These are phyloP conservation scores for Pterocles burchelli DNA, from an alignment of 2,113 vertebrate genomes.

Conservation along the genomic window DNA sequence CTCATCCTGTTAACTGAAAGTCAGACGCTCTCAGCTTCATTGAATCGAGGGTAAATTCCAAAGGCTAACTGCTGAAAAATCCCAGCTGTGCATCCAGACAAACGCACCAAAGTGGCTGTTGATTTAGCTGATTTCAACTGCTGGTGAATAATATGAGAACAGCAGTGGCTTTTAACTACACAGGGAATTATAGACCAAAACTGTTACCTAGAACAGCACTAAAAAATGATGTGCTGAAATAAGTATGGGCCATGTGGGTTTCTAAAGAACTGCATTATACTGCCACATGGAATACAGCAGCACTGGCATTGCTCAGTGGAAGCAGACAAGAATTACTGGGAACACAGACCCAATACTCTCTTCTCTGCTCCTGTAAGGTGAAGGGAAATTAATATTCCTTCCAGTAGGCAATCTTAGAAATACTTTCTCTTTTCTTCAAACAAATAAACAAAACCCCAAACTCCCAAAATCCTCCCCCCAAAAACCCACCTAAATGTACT, in stretches of 20 bases:
- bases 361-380: neutral
- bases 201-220: neutral
- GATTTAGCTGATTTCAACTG: neutral
- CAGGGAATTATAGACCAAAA: conserved; percentile 11
- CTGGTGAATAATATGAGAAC: neutral
- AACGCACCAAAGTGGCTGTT: neutral
- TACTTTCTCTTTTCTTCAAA: neutral
- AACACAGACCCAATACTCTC: neutral
- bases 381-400: neutral
- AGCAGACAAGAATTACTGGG: neutral
- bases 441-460: neutral
- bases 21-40: neutral
- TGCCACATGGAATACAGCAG: neutral
- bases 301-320: neutral
- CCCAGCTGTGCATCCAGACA: neutral
- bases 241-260: neutral
- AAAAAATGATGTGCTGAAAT: neutral
- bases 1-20: neutral
- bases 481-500: neutral
- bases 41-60: neutral
- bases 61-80: neutral
- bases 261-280: neutral
- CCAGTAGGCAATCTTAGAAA: neutral
- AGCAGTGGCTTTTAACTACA: neutral
- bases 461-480: too few relatives aligned